Evolutionary conservation across 2,113 vertebrate genomes (phyloP).

Genomic region (Maccullochella peelii): DNA sequence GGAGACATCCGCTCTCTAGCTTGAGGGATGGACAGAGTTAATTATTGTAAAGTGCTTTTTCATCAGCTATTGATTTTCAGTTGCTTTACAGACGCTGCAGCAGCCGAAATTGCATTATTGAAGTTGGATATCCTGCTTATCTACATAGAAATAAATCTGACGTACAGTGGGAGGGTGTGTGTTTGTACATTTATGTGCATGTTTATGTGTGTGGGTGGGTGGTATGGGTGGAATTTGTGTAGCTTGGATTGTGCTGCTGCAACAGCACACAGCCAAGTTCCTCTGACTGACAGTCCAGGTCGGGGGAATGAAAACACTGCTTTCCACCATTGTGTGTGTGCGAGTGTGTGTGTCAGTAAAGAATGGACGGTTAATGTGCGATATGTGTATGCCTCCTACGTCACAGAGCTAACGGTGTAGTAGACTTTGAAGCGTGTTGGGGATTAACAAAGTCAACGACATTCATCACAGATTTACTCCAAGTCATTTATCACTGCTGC

Average conservation of each 20-base stretch:
- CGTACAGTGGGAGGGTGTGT: constrained; percentile 14
- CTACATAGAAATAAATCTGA: constrained; percentile 61
- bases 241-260: constrained; percentile 52
- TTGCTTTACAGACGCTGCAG: constrained; percentile 54
- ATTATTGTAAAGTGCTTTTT: constrained; percentile 60
- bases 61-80: constrained; percentile 66
- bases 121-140: constrained; percentile 59
- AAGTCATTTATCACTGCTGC: constrained; percentile 31
- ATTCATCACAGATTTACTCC: constrained; percentile 37
- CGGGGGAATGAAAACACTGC: constrained; percentile 67
- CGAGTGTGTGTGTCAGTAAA: constrained; percentile 32
- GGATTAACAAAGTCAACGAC: constrained; percentile 62
- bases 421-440: constrained; percentile 39
- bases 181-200: constrained; percentile 17
- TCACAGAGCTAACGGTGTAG: constrained; percentile 38
- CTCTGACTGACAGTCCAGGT: constrained; percentile 69
- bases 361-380: background rate
- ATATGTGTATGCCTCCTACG: constrained; percentile 9
- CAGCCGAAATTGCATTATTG: constrained; percentile 64
- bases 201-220: constrained; percentile 37
- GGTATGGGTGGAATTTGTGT: constrained; percentile 65
- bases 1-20: constrained; percentile 33
- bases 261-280: constrained; percentile 56
- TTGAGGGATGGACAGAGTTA: constrained; percentile 19
- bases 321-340: constrained; percentile 44